These are phyloP conservation scores for Selene dorsalis DNA, from an alignment of 2,797 vertebrate species.

Conservation along the genomic window DNA sequence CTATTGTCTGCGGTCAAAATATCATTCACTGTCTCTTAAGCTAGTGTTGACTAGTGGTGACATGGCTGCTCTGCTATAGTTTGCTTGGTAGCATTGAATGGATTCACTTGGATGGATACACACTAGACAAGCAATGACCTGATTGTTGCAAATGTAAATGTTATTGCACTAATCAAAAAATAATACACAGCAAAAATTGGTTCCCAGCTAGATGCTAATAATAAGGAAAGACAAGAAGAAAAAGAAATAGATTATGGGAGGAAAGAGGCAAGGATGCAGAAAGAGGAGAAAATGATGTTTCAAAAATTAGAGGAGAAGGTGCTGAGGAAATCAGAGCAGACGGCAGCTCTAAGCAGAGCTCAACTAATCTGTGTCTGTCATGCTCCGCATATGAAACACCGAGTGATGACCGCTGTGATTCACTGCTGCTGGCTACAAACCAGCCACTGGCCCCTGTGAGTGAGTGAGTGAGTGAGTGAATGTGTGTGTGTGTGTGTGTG, in stretches of 20 bases:
- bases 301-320: constrained; percentile 2
- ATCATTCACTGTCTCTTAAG: too few relatives aligned
- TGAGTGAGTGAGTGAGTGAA: constrained; percentile 23
- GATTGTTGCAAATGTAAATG: too few relatives aligned
- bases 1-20: too few relatives aligned
- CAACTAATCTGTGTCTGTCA: constrained; percentile 75
- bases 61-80: too few relatives aligned
- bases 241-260: neutral
- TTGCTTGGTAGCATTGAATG: too few relatives aligned
- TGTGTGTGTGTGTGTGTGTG: neutral
- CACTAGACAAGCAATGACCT: too few relatives aligned
- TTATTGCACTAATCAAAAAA: too few relatives aligned
- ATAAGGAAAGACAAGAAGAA: too few relatives aligned
- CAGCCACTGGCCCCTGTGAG: constrained; percentile 44
- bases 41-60: too few relatives aligned
- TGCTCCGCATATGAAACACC: constrained; percentile 74
- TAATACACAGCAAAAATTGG: too few relatives aligned
- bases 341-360: constrained; percentile 51
- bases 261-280: neutral
- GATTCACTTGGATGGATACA: too few relatives aligned
- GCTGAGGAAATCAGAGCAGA: constrained; percentile 45
- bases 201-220: too few relatives aligned
- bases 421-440: constrained; percentile 68
- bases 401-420: constrained; percentile 78
- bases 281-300: neutral